phyloP scores from a whole-genome alignment of 1,140 invertebrate genomes.

The Halictus rubicundus region DNA sequence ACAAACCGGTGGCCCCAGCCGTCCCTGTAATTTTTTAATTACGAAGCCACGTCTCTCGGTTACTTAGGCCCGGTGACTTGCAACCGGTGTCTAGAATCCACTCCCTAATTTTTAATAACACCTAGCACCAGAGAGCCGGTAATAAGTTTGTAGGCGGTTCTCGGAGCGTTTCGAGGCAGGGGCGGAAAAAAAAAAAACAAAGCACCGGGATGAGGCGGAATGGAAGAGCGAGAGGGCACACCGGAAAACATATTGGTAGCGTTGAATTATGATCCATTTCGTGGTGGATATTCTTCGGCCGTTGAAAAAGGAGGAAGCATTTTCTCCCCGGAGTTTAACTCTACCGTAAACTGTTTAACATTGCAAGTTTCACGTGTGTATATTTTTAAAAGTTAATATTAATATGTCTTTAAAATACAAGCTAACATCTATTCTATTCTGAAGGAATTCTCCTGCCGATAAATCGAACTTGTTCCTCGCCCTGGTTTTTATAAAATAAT shows the following conservation, averaged over 20 bases:
- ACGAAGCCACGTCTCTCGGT: conserved; percentile 64
- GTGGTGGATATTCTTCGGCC: neutral
- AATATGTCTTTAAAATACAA: no score
- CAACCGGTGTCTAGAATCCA: conserved; percentile 55
- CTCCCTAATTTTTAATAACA: conserved; percentile 76
- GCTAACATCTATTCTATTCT: no score
- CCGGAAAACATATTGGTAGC: conserved; percentile 38
- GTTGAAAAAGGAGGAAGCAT: no score
- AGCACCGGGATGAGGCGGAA: neutral
- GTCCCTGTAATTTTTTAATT: conserved; percentile 77
- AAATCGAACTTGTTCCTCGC: no score
- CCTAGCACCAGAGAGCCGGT: conserved; percentile 46
- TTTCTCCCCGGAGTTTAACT: no score
- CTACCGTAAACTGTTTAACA: no score
- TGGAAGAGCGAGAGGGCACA: neutral
- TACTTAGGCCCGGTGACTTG: conserved; percentile 70
- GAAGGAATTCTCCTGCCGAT: no score
- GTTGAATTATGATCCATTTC: conserved; percentile 2
- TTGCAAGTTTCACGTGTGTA: no score
- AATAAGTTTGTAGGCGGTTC: conserved; percentile 59
- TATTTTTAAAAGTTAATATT: no score
- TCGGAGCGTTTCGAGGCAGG: conserved; percentile 6
- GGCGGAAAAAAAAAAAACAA: conserved; percentile 45
- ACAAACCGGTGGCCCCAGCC: conserved; percentile 43
- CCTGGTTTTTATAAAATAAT: no score